Evolutionary conservation across 2,888 invertebrate species (phyloP).

Genomic region (Lasioglossum zephyrum): DNA sequence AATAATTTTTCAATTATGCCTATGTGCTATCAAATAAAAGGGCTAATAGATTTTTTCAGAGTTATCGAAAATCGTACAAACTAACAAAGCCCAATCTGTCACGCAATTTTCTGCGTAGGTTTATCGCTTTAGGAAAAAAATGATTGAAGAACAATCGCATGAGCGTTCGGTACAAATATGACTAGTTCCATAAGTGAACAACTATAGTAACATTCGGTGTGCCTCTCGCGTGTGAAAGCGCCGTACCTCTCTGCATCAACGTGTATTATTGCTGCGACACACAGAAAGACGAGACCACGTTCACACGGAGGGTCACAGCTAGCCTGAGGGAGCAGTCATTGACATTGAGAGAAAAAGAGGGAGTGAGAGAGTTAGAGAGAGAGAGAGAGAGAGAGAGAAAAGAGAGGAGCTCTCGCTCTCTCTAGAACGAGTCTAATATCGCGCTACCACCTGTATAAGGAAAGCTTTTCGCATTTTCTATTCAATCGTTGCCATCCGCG

Average conservation of each 20-base stretch:
- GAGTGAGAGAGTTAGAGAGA: constrained; percentile 32
- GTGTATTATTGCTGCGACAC: constrained; percentile 55
- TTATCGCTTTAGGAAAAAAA: neutral
- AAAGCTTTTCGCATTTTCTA: constrained; percentile 61
- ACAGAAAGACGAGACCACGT: constrained; percentile 72
- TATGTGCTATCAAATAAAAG: neutral
- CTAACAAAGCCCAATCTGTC: neutral
- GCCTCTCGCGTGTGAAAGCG: constrained; percentile 74
- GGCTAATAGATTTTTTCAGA: neutral
- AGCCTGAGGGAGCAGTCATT: constrained; percentile 78
- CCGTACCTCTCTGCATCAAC: constrained; percentile 60
- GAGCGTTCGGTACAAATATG: constrained; percentile 40
- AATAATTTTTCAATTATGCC: neutral
- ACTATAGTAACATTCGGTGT: constrained; percentile 28
- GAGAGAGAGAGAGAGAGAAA: neutral
- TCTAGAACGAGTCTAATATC: constrained; percentile 74
- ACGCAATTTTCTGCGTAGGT: neutral
- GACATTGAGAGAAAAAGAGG: constrained; percentile 74
- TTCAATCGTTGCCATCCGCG: constrained; percentile 41
- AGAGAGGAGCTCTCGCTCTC: constrained; percentile 9
- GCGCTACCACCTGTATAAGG: constrained; percentile 59
- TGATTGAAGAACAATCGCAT: neutral
- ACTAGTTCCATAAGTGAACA: constrained; percentile 24
- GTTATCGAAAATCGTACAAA: neutral
- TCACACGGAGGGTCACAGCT: constrained; percentile 74